Evolutionary conservation across 2,113 vertebrate species (phyloP).

Genomic region (Sorex fumeus): DNA sequence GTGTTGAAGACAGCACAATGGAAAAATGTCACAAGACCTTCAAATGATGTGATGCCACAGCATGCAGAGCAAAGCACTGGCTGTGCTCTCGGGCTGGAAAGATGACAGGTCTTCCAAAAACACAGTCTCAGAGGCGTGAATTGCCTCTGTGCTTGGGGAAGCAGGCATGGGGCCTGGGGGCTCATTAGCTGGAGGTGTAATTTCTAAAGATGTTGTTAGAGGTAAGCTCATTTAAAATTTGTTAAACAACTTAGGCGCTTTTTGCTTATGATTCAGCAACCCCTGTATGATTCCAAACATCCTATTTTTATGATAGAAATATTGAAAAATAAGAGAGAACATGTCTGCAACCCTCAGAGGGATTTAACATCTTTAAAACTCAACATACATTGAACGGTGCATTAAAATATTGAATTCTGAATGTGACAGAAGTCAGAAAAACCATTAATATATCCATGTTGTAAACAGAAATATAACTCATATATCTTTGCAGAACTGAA

Average conservation of each 20-base stretch:
- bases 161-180: neutral
- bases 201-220: constrained; percentile 44
- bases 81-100: neutral
- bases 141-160: neutral
- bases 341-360: neutral
- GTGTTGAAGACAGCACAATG: neutral
- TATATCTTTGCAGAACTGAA: neutral
- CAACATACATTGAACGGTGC: neutral
- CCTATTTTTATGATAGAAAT: neutral
- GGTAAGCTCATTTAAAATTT: neutral
- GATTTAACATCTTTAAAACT: neutral
- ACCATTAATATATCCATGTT: neutral
- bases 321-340: neutral
- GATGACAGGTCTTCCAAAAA: neutral
- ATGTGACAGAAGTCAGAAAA: neutral
- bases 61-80: neutral
- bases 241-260: neutral
- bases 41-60: neutral
- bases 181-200: constrained; percentile 46
- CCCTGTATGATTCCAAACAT: neutral
- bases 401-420: neutral
- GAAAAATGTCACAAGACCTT: neutral
- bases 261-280: neutral
- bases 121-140: neutral
- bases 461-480: neutral